Evolutionary conservation across 1,140 invertebrate genomes (phyloP), one percentile per base, ranked within the genome.

Genomic region (Macrocentrus cingulum): DNA sequence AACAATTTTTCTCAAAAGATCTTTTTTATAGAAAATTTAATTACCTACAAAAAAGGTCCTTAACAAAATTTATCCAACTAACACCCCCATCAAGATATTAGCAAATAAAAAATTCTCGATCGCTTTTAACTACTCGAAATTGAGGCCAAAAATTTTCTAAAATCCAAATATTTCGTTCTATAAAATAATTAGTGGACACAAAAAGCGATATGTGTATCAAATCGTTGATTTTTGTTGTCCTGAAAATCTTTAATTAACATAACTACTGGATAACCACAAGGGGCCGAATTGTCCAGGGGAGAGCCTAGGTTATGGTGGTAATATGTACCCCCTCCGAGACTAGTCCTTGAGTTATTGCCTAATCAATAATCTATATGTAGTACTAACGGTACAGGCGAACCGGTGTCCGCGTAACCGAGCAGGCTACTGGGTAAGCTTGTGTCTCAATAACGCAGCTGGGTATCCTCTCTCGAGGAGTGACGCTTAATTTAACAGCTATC

Each of bases 271-370:
- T 74, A 72, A 67, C 67, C 68, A 68, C 62, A 66, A 58, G 44
- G 18, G 19, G n/a, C n/a, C 23, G 52, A 44, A 32, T 32, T 11
- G 42, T 52, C 66, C 63, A 68, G 23, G 53, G 45, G 45, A 20
- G 53, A 42, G 45, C 46, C 61, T 59, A 59, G 63, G 65, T 63
- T 63, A 72, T 74, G 70, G 72, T 70, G 72, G 72, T 74, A 77
- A 79, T 77, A 76, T 75, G 74, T 74, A 73, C 46, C 45, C 55
- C 37, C 44, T 25, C 69, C 69, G 73, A 72, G 64, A 74, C 73
- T 71, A 78, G 75, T 78, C 75, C 76, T 77, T 77, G 75, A 77
- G 74, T 77, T 77, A 77, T 77, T 76, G 71, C 74, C 71, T 77
- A 75, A 77, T 77, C 75, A 77, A 77, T 77, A 77, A 77, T 77